Conservation (phyloP, 2,113 vertebrate species). For the Microcebus jonahi region DNA sequence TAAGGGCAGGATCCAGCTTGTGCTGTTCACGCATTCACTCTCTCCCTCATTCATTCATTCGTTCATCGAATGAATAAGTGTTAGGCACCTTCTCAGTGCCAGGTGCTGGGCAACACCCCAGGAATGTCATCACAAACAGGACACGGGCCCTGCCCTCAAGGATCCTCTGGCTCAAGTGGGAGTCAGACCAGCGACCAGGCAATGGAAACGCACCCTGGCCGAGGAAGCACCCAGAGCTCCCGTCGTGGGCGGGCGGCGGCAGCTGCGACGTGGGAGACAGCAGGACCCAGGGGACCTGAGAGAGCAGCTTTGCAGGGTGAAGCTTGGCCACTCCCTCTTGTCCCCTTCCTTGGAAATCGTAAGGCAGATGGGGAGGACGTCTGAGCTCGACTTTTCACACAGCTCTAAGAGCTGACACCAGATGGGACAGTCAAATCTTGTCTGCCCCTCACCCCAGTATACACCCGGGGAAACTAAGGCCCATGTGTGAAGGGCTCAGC, state of each 20-base stretch:
- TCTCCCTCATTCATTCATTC: not conserved
- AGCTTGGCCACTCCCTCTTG: not conserved
- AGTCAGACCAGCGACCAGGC: not conserved
- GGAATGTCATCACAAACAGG: not conserved
- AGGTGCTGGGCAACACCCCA: not conserved
- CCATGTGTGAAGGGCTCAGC: fast-evolving
- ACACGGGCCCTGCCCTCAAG: not conserved
- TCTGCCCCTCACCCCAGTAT: too few relatives aligned
- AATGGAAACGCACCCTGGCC: fast-evolving
- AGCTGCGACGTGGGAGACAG: not conserved
- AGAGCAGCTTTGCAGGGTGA: not conserved
- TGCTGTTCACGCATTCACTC: not conserved
- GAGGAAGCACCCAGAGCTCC: not conserved
- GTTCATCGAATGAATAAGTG: fast-evolving
- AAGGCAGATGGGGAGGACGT: not conserved
- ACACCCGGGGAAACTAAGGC: not conserved
- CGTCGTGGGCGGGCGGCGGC: fast-evolving
- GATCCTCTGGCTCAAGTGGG: not conserved
- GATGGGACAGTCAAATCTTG: not conserved
- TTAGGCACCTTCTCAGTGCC: not conserved
- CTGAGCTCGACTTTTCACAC: not conserved
- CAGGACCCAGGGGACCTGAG: not conserved
- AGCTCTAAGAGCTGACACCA: not conserved
- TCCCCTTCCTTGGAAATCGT: not conserved
- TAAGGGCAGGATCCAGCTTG: not conserved